A percentile compares a stretch with the other conserved stretches of the same genome.
These are phyloP conservation scores for Anoura caudifer DNA, from an alignment of 2,113 vertebrate genomes.

Conservation along the genomic window DNA sequence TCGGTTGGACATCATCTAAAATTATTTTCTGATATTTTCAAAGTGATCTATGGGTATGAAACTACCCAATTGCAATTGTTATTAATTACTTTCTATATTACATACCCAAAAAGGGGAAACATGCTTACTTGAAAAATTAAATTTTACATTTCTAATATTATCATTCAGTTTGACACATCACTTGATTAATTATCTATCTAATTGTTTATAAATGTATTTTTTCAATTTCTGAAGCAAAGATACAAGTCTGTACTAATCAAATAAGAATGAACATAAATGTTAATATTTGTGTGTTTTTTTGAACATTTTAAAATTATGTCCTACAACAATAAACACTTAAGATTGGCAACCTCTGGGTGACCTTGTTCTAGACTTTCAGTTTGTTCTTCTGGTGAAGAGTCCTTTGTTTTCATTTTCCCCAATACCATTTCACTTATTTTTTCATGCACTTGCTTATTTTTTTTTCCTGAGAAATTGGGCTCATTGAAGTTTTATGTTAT, in stretches of 20 bases:
- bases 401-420: slow-evolving; percentile 79
- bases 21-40: slow-evolving; percentile 36
- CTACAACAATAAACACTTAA: slow-evolving; percentile 42
- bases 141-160: neutral
- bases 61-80: neutral
- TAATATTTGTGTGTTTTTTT: neutral
- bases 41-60: slow-evolving; percentile 14
- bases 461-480: neutral
- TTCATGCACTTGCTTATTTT: slow-evolving; percentile 63
- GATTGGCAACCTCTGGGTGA: slow-evolving; percentile 36
- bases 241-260: slow-evolving; percentile 78
- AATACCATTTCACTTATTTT: slow-evolving; percentile 74
- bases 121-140: slow-evolving; percentile 28
- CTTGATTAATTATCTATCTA: neutral
- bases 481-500: slow-evolving; percentile 43
- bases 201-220: neutral
- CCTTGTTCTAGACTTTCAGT: slow-evolving; percentile 82
- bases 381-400: slow-evolving; percentile 91
- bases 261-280: slow-evolving; percentile 16
- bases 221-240: slow-evolving; percentile 55
- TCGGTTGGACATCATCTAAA: slow-evolving; percentile 23
- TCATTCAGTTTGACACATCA: neutral
- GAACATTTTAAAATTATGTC: slow-evolving; percentile 24
- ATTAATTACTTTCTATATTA: neutral
- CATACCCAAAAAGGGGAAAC: neutral